Base-by-base conservation (phyloP, 2,113 vertebrate species). In the Scopus umbretta region DNA sequence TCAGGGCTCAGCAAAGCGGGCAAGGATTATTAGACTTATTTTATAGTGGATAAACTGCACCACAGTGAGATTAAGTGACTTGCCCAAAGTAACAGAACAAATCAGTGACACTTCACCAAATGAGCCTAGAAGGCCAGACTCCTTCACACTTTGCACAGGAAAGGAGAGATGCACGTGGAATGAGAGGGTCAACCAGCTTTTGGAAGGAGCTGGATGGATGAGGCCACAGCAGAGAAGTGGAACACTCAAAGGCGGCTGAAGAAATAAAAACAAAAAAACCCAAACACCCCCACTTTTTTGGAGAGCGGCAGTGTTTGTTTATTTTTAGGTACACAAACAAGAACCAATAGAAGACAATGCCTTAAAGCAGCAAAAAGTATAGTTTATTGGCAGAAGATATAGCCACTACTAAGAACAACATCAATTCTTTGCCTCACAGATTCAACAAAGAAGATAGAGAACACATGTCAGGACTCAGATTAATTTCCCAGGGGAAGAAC, bases 21-120 rank as follows among this genome's bases (percentile, higher is more conserved):
- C 92, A 90, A 96, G 91, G 95, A 96, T 97, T 96, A 96, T 96
- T 93, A 96, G 96, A 91, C 94, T 96, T 94, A 97, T 91, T 94
- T 95, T 91, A 95, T 68, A 95, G 80, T 94, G 92, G 95, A 96
- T 97, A 94, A 97, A 94, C 91, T 80, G 70, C 53, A 97, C 78
- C 93, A 96, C 58, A 80, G 86, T 32, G 70, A 97, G 95, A 94
- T 95, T 92, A 94, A 83, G 82, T 94, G 95, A 96, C 86, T 96
- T 95, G 95, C 92, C 92, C 88, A 74, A 78, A 88, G 94, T 93
- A 96, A 97, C 68, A 88, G 84, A 94, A 92, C 56, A 90, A 90
- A 92, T 90, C 85, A 80, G 88, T 55, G 80, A 80, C 90, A 86
- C 82, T 71, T 90, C 81, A 82, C 72, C 86, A 93, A 94, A 71